phyloP scores from a whole-genome alignment of 2,888 invertebrate species.

The Alcis repandata region DNA sequence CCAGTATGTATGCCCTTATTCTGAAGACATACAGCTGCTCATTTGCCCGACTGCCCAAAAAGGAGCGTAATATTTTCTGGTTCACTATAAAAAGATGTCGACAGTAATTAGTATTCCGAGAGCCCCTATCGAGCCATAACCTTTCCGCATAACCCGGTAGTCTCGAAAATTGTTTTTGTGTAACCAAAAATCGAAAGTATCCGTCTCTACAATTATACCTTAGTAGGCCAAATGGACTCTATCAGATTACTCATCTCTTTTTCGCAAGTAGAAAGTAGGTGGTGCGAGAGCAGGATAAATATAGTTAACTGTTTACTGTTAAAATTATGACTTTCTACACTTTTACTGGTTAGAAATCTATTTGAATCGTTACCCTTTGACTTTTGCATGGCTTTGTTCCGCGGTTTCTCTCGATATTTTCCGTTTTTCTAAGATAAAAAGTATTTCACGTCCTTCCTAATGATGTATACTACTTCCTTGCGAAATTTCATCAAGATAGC shows the following conservation, averaged over 20 bases:
- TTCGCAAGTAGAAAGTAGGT: constrained; percentile 28
- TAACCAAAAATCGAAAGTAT: constrained; percentile 32
- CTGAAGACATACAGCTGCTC: too few relatives aligned
- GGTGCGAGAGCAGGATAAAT: constrained; percentile 24
- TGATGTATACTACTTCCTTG: too few relatives aligned
- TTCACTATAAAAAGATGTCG: too few relatives aligned
- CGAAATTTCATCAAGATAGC: too few relatives aligned
- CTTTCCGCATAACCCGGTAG: background rate
- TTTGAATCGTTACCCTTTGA: constrained; percentile 13
- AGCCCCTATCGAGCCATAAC: background rate
- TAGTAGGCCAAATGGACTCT: constrained; percentile 33
- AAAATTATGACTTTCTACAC: constrained; percentile 30
- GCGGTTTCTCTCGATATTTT: background rate
- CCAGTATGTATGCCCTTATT: too few relatives aligned
- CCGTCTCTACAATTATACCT: constrained; percentile 12
- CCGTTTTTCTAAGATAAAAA: too few relatives aligned
- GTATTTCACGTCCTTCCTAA: background rate
- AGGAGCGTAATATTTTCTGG: too few relatives aligned
- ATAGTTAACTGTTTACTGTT: constrained; percentile 24
- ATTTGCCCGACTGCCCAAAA: too few relatives aligned
- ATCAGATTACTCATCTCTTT: constrained; percentile 29
- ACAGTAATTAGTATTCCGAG: background rate
- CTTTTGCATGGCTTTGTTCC: background rate
- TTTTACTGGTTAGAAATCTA: constrained; percentile 21
- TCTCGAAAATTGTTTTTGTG: constrained; percentile 14